phyloP scores from a whole-genome alignment of 2,888 invertebrate species.

The Dicyrtomina minuta region DNA sequence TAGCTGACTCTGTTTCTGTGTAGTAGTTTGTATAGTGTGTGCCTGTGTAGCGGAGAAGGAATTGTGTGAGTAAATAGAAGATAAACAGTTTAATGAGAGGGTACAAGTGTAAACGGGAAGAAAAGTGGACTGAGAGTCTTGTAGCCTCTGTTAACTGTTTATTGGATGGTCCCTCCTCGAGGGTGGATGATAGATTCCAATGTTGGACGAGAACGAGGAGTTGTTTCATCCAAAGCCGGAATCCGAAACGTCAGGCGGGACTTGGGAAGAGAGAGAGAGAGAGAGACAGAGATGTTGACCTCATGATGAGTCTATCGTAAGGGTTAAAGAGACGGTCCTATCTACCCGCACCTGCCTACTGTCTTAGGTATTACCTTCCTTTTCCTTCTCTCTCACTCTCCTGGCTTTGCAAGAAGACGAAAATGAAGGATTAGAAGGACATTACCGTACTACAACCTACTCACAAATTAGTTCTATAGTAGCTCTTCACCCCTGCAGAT shows the following conservation, averaged over 20 bases:
- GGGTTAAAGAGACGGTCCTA: conserved; percentile 19
- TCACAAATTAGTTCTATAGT: conserved; percentile 30
- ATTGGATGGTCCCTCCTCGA: conserved; percentile 14
- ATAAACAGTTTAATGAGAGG: background rate
- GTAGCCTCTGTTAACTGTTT: background rate
- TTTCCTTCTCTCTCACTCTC: conserved; percentile 1
- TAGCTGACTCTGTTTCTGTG: no score
- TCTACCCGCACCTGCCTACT: conserved; percentile 31
- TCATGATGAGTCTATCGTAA: conserved; percentile 32
- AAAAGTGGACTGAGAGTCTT: background rate
- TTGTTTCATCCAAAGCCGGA: background rate
- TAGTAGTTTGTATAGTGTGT: no score
- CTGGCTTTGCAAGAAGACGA: conserved; percentile 6
- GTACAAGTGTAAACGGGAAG: background rate
- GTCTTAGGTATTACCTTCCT: background rate
- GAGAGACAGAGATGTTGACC: conserved; percentile 33
- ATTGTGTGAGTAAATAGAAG: background rate
- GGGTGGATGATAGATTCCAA: conserved; percentile 10
- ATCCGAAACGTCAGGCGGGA: conserved; percentile 16
- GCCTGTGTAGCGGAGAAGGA: no score
- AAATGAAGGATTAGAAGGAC: conserved; percentile 26
- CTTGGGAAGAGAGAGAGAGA: background rate
- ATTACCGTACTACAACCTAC: conserved; percentile 28
- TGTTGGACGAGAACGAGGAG: background rate
- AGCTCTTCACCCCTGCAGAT: conserved; percentile 33